Evolutionary conservation across 1,140 invertebrate species (phyloP), one percentile per base, ranked within the genome.

Genomic region (Magallana gigas): DNA sequence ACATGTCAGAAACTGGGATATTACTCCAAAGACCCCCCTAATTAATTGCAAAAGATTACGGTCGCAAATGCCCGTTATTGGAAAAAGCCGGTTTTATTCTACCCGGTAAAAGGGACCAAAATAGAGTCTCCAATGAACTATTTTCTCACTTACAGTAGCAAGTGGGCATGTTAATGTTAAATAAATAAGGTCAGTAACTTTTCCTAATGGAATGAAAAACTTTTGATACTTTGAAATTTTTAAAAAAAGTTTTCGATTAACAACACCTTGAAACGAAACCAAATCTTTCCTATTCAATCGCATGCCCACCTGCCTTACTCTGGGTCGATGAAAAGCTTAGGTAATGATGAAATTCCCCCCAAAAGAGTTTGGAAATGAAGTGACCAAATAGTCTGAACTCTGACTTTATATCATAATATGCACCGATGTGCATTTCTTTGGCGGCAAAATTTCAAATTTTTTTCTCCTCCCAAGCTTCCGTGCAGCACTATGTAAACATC

Each of bases 361-460:
- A 48, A 23, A 83, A 14, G 56, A 57, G 12, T 83, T 76, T 76
- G 68, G 68, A 29, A 36, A 36, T 76, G 1, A 36, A 12, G 11
- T 76, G 23, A 12, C 23, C 23, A 29, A 29, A 23, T 11, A 76
- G 8, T 36, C 23, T 29, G 4, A 23, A 76, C 23, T 29, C 36
- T 76, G 18, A 76, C 9, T 36, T 29, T 29, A 76, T 76, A 29
- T 48, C 62, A 84, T 36, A 16, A 84, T 11, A 62, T 84, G 59
- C 57, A 60, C 2, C 11, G n/a, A 23, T 18, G 3, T 23, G 57
- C 56, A 62, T 23, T 84, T 48, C 18, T 84, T 48, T 62, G 83
- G 83, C 83, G 83, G 83, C 57, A 84, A 84, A 84, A 29, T 60
- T 84, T 62, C 23, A 60, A 84, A 84, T 60, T 16, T 18, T 23